phyloP scores from a whole-genome alignment of 1,140 invertebrate genomes.

The Andricus grossulariae region DNA sequence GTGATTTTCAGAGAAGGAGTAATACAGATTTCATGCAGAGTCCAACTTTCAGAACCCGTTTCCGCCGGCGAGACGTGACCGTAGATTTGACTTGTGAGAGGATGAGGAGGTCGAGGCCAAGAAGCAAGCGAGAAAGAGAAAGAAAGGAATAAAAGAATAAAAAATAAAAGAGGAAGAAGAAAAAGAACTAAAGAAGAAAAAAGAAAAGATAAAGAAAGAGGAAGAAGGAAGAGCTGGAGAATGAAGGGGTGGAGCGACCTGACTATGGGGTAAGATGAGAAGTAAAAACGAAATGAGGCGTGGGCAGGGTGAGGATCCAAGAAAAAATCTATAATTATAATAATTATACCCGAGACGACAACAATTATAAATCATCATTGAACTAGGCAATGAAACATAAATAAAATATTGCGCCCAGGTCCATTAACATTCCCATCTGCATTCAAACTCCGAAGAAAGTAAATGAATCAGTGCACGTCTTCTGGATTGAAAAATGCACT shows the following conservation, averaged over 20 bases:
- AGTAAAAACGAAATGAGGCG: conserved; percentile 50
- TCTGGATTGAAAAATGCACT: conserved; percentile 56
- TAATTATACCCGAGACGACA: conserved; percentile 66
- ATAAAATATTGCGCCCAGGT: conserved; percentile 54
- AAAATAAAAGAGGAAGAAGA: conserved; percentile 53
- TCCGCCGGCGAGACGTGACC: conserved; percentile 52
- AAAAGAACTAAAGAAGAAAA: conserved; percentile 18
- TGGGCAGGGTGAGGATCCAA: conserved; percentile 30
- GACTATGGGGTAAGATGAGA: conserved; percentile 57
- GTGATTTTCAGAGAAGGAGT: conserved; percentile 43
- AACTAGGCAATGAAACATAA: conserved; percentile 69
- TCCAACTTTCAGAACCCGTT: conserved; percentile 65
- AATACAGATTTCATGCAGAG: conserved; percentile 58
- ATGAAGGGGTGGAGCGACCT: conserved; percentile 61
- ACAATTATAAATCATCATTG: conserved; percentile 72
- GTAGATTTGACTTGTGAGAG: conserved; percentile 56
- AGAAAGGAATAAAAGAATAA: conserved; percentile 51
- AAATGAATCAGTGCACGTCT: conserved; percentile 30
- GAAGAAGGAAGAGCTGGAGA: conserved; percentile 33
- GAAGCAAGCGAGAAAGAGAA: conserved; percentile 51
- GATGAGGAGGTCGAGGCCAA: conserved; percentile 57
- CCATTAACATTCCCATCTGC: conserved; percentile 40
- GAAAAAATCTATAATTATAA: conserved; percentile 71
- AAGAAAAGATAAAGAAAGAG: conserved; percentile 31
- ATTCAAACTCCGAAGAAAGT: conserved; percentile 8